Conservation (phyloP, 1,140 invertebrate species). For the Bactericera cockerelli region DNA sequence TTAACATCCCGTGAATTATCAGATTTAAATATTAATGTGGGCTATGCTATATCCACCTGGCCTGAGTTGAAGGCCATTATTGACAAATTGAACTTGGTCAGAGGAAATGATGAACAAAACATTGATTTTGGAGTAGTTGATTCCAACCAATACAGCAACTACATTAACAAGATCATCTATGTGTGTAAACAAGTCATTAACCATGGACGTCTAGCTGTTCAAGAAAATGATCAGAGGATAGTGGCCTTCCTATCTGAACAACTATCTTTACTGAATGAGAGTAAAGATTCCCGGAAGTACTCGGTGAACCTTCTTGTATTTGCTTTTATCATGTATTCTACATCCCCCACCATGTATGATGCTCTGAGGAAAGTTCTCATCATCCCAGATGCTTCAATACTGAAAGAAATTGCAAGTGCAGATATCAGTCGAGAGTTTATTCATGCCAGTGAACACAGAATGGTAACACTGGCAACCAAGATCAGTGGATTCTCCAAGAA, state of each 20-base stretch:
- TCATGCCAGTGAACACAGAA: background rate
- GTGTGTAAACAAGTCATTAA: background rate
- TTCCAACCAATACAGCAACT: background rate
- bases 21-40: background rate
- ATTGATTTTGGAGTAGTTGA: background rate
- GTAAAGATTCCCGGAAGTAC: background rate
- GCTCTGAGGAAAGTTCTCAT: background rate
- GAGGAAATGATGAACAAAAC: background rate
- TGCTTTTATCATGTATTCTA: background rate
- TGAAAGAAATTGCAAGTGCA: background rate
- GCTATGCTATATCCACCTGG: background rate
- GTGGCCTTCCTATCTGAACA: background rate
- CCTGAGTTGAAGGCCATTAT: background rate
- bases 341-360: background rate
- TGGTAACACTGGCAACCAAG: background rate
- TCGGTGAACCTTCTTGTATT: background rate
- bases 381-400: background rate
- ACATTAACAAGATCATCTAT: background rate
- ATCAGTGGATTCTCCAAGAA: conserved; percentile 1
- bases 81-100: background rate
- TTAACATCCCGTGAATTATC: background rate
- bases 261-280: background rate
- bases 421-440: conserved; percentile 3
- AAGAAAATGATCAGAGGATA: conserved; percentile 2
- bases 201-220: background rate